Evolutionary conservation across 2,888 invertebrate genomes (phyloP), one percentile per base, ranked within the genome.

Genomic region (Exocentrus adspersus): DNA sequence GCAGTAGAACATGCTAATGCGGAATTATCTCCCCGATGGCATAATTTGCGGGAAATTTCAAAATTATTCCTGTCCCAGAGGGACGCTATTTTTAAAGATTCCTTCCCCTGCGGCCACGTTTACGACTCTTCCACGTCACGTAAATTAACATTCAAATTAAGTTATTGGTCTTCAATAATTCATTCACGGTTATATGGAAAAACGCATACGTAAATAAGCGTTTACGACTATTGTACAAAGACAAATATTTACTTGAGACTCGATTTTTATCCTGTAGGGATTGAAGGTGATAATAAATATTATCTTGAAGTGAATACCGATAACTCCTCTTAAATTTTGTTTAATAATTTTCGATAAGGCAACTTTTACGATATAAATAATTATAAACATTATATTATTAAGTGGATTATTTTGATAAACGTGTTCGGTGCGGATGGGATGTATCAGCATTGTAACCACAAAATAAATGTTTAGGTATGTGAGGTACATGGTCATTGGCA

Each of bases 281-380:
- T 51, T 37, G 19, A 24, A 17, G 16, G n/a, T 43, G 54, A 54
- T 54, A 54, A 53, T 14, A 48, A 53, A 14, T 28, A 28, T 54
- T 54, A 54, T 54, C 43, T 5, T 10, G 53, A n/a, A 19, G 16
- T 45, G 43, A 24, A 54, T 43, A 42, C 45, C 42, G 43, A 54
- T 43, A 54, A 54, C 28, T 37, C 53, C 21, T 30, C 54, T 54
- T 17, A 45, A 54, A 21, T 54, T 48, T 48, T n/a, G n/a, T n/a
- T 20, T 45, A 48, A 50, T 28, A 37, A 58, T 37, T 46, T 58
- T n/a, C n/a, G 41, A 48, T 48, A 48, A 48, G 21, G 37, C n/a
- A 48, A 42, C 24, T 54, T 54, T 43, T 42, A 43, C 28, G 43
- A 17, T 54, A n/a, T 43, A 43, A n/a, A 43, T 54, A 43, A 54